These are phyloP conservation scores for Melanocharis versteri DNA, from an alignment of 2,113 vertebrate genomes.

Conservation along the genomic window DNA sequence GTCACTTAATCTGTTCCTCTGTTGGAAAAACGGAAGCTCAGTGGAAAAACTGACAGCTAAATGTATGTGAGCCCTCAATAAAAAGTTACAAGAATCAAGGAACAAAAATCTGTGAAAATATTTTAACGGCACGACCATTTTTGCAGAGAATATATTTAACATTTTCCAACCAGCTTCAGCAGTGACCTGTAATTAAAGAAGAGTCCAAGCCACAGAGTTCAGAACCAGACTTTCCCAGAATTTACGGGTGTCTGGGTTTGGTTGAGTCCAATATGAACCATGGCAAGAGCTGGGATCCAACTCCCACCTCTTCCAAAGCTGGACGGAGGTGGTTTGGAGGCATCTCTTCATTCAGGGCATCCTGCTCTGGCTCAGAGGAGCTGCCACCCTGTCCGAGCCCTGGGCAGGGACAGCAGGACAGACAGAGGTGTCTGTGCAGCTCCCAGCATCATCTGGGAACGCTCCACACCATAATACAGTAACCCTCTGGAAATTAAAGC, in stretches of 20 bases:
- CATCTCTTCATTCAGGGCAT: background rate
- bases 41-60: background rate
- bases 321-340: background rate
- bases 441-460: background rate
- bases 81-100: background rate
- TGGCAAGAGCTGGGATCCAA: background rate
- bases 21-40: background rate
- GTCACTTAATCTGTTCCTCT: background rate
- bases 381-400: background rate
- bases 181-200: constrained; percentile 52
- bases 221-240: constrained; percentile 62
- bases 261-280: background rate
- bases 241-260: constrained; percentile 45
- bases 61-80: background rate
- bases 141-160: constrained; percentile 35
- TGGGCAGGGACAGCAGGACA: background rate
- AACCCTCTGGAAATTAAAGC: background rate
- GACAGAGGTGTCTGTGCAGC: background rate
- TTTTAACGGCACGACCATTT: background rate
- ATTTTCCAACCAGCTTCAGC: constrained; percentile 41
- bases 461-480: background rate
- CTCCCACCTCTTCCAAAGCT: background rate
- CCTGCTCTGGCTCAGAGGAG: background rate
- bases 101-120: background rate
- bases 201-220: constrained; percentile 54